Evolutionary conservation across 2,113 vertebrate species (phyloP).

Genomic region (Pluvialis apricaria): DNA sequence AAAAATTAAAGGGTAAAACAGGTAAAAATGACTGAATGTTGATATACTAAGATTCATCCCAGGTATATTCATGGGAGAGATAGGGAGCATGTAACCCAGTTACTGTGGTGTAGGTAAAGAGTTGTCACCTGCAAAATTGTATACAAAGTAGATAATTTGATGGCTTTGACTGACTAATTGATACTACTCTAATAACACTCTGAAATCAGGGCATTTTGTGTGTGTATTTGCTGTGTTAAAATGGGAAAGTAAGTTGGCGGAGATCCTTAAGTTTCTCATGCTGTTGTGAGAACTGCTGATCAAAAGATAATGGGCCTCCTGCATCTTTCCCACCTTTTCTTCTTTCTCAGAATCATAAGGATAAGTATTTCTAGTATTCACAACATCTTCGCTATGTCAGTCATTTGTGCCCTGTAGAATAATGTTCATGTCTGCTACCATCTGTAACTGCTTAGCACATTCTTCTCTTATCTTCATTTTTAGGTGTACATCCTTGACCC

Average conservation of each 20-base stretch:
- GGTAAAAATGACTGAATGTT: background rate
- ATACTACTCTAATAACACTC: background rate
- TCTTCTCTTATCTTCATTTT: constrained; percentile 17
- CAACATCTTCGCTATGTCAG: background rate
- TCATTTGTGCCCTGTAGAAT: background rate
- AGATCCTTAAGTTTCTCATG: background rate
- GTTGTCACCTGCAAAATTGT: background rate
- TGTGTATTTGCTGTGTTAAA: background rate
- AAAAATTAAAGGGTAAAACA: background rate
- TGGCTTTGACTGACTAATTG: background rate
- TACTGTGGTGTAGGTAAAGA: background rate
- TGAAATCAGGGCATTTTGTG: background rate
- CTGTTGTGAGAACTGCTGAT: background rate
- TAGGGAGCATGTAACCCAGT: background rate
- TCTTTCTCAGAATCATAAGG: background rate
- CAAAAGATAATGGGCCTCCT: background rate
- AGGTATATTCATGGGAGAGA: background rate
- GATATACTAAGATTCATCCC: background rate
- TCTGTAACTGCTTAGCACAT: background rate
- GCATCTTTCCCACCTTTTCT: background rate
- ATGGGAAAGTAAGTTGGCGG: background rate
- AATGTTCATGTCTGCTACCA: background rate
- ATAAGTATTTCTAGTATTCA: background rate
- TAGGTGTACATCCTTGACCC: constrained; percentile 92
- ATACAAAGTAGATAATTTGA: background rate